Evolutionary conservation across 2,888 invertebrate species (phyloP).

Genomic region (Dicyrtomina minuta): DNA sequence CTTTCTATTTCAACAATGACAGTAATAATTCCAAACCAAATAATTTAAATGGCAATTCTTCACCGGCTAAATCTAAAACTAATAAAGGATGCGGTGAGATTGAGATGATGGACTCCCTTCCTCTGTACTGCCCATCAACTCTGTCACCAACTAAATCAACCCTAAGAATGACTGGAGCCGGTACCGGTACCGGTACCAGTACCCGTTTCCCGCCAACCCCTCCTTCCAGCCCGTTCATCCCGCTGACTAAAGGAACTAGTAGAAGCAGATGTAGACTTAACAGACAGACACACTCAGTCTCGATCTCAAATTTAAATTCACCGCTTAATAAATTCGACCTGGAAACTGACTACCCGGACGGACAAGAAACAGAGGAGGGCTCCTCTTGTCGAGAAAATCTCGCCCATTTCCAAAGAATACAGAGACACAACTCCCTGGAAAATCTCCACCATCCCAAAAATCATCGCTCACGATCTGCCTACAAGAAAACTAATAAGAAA

Average conservation of each 20-base stretch:
- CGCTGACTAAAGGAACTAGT: too few relatives aligned
- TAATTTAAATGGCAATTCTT: neutral
- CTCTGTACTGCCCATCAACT: too few relatives aligned
- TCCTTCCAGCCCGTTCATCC: too few relatives aligned
- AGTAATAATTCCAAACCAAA: neutral
- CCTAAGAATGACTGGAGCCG: too few relatives aligned
- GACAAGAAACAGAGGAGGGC: neutral
- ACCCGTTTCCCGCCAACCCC: too few relatives aligned
- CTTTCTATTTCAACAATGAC: neutral
- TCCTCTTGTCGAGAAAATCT: neutral
- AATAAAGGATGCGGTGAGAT: too few relatives aligned
- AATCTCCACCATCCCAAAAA: conserved; percentile 33
- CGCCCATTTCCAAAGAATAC: neutral
- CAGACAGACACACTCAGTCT: too few relatives aligned
- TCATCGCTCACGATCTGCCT: conserved; percentile 17
- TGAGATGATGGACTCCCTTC: too few relatives aligned
- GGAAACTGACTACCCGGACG: neutral
- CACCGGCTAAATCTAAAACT: too few relatives aligned
- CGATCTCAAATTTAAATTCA: neutral
- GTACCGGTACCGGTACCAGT: too few relatives aligned
- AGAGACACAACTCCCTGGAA: conserved; percentile 31
- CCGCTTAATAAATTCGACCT: neutral
- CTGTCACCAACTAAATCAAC: too few relatives aligned
- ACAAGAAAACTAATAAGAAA: neutral
- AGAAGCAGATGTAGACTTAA: too few relatives aligned